These are phyloP conservation scores for Teleopsis dalmanni DNA, from an alignment of 1,140 invertebrate species.

Conservation along the genomic window DNA sequence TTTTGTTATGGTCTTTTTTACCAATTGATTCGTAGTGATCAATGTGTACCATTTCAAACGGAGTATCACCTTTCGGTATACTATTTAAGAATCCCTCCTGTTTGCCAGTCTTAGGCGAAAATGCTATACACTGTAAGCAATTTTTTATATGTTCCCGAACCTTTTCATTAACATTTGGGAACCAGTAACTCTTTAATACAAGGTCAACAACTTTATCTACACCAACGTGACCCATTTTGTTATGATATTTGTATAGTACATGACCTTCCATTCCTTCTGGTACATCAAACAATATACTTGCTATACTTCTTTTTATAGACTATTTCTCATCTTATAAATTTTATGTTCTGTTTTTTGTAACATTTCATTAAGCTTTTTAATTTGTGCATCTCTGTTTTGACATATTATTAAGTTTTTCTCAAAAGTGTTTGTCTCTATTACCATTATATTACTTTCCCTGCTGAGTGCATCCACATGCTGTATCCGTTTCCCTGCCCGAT, in stretches of 20 bases:
- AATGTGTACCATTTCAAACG: too few species aligned
- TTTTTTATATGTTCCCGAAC: conserved; percentile 26
- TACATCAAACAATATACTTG: conserved; percentile 22
- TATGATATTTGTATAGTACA: conserved; percentile 30
- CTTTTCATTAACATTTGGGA: conserved; percentile 24
- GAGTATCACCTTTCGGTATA: too few species aligned
- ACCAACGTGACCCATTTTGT: conserved; percentile 35
- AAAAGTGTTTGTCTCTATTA: conserved; percentile 9
- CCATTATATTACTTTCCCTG: conserved; percentile 15
- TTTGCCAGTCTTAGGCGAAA: conserved; percentile 29
- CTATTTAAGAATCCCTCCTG: conserved; percentile 34
- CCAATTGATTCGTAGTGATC: too few species aligned
- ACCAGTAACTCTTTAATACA: conserved; percentile 41
- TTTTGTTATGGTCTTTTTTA: conserved; percentile 27
- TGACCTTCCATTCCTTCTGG: conserved; percentile 25
- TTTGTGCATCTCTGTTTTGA: conserved; percentile 7
- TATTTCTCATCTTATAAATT: conserved; percentile 20
- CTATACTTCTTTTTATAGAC: conserved; percentile 22
- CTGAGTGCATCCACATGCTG: conserved; percentile 31
- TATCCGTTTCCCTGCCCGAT: conserved; percentile 22
- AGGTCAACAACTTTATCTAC: conserved; percentile 37
- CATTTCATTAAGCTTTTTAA: too few species aligned
- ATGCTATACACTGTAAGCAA: conserved; percentile 33
- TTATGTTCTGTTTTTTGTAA: too few species aligned
- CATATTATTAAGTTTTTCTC: conserved; percentile 13